Evolutionary conservation across 2,888 invertebrate species (phyloP).

Genomic region (Hypercompe scribonia): DNA sequence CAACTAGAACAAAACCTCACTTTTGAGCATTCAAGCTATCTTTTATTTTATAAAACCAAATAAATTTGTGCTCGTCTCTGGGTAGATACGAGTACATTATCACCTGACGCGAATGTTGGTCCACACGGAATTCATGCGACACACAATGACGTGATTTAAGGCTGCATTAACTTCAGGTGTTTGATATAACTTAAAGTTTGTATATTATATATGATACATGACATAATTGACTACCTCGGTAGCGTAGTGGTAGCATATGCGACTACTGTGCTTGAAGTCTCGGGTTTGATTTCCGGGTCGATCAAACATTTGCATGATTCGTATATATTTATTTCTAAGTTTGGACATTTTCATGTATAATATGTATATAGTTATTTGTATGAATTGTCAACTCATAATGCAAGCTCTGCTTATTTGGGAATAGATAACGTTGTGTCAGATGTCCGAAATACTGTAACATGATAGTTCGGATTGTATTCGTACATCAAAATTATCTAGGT

Average conservation of each 20-base stretch:
- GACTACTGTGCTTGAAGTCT: no score
- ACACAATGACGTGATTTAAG: conserved; percentile 67
- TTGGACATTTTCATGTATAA: no score
- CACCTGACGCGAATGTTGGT: conserved; percentile 35
- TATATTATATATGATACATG: background rate
- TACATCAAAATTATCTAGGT: background rate
- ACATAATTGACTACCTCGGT: no score
- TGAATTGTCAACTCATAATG: no score
- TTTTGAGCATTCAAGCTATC: conserved; percentile 23
- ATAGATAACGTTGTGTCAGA: no score
- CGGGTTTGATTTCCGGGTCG: no score
- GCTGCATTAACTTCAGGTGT: conserved; percentile 55
- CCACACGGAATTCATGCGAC: conserved; percentile 63
- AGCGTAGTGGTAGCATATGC: no score
- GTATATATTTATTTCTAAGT: no score
- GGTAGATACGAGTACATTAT: conserved; percentile 35
- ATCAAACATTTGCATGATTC: no score
- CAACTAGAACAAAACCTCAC: background rate
- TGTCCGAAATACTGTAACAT: no score
- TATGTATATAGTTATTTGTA: no score
- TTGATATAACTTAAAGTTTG: conserved; percentile 30
- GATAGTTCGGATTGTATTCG: background rate
- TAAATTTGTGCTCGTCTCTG: conserved; percentile 43
- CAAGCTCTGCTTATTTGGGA: no score
- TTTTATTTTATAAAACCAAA: conserved; percentile 36